Percentiles rank a stretch among this genome's conserved stretches.
phyloP scores from a whole-genome alignment of 2,888 invertebrate genomes.

The Tetramorium bicarinatum region DNA sequence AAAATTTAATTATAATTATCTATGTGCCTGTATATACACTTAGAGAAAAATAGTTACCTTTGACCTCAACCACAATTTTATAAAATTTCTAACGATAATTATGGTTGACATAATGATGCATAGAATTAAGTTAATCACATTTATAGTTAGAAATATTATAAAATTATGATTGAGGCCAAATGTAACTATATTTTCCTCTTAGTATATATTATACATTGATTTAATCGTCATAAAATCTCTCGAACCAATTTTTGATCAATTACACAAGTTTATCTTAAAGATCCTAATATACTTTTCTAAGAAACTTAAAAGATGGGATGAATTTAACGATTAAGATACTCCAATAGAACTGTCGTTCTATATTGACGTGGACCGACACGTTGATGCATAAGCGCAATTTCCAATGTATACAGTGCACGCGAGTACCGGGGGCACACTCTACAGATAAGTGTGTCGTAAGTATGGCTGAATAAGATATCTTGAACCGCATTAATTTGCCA shows the following conservation, averaged over 20 bases:
- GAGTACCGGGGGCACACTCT: conserved; percentile 34
- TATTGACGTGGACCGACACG: conserved; percentile 57
- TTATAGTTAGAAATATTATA: too few species aligned
- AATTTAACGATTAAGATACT: conserved; percentile 24
- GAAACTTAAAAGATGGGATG: background rate
- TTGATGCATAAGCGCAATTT: conserved; percentile 62
- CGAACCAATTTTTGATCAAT: background rate
- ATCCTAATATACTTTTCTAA: background rate
- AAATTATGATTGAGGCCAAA: too few species aligned
- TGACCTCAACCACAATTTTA: too few species aligned
- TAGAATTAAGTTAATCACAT: too few species aligned
- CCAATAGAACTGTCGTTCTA: conserved; percentile 65
- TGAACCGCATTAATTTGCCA: conserved; percentile 80
- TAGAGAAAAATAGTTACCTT: too few species aligned
- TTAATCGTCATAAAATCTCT: background rate
- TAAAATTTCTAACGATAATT: too few species aligned
- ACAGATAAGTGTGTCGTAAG: conserved; percentile 61
- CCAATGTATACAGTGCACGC: conserved; percentile 20
- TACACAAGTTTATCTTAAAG: background rate
- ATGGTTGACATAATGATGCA: too few species aligned
- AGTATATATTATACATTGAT: background rate
- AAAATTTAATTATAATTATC: background rate
- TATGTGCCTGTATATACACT: background rate
- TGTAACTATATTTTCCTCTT: too few species aligned
- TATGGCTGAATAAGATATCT: conserved; percentile 76